Base-by-base conservation (phyloP, 2,888 invertebrate species). In the Ernsta delagoae region DNA sequence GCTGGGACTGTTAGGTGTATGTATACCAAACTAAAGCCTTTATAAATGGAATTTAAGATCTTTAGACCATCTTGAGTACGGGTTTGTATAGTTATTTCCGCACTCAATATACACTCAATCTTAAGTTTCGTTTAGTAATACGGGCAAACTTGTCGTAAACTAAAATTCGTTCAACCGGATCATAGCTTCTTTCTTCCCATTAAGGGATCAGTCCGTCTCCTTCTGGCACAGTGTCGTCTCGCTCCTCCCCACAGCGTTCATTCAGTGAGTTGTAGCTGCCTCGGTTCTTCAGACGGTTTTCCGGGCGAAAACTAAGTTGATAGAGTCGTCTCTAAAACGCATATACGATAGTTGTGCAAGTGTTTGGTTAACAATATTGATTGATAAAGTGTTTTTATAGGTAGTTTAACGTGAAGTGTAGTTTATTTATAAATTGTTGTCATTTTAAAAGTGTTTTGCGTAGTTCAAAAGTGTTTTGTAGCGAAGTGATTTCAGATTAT, bases 221-320 rank as follows among this genome's bases (percentile, higher is more conserved):
- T 4, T 69, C 50, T 41, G 9, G 11, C 63, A 9, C 56, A 43
- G 50, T 59, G 63, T 59, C 59, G 16, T 41, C 63, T 56, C 63
- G 41, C 36, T 63, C 63, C 3, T 48, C 39, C 68, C 5, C 57
- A 63, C 12, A 53, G 12, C 1, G 4, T 24, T 41, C 63, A 63
- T 59, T 62, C 68, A 69, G 68, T 69, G 39, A 69, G 31, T 31
- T 53, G 57, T 59, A 57, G 68, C 41, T 63, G 34, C 12, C 62
- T 50, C 11, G 41, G 12, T 59, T 24, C 41, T 7, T 1, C 34
- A 39, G 69, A 59, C 69, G 69, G 9, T 39, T 57, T 63, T 53
- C 43, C 50, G 41, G 50, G 39, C 16, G 43, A 36, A 9, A 41
- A 1, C 43, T 31, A 39, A 50, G 62, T 62, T 68, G 57, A 9